Evolutionary conservation across 2,797 vertebrate species (phyloP).

Genomic region (Malurus leucopterus): DNA sequence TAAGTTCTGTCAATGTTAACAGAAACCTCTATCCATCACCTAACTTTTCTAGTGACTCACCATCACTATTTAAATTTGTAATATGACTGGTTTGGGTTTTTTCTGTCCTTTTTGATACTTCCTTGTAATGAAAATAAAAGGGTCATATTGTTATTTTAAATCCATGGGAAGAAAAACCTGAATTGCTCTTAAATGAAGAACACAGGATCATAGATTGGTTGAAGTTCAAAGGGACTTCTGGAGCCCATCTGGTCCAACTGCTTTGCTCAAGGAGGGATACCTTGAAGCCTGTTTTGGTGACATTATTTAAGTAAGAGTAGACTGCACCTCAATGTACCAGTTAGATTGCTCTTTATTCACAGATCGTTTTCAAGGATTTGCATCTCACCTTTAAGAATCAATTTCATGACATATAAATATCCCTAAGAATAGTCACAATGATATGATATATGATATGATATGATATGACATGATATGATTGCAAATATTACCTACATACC

Average conservation of each 20-base stretch:
- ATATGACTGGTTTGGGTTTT: background rate
- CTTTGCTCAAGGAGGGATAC: background rate
- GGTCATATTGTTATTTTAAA: background rate
- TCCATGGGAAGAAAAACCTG: rapidly evolving
- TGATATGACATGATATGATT: background rate
- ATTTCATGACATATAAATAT: background rate
- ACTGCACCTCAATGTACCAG: background rate
- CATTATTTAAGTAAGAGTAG: background rate
- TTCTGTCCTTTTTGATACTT: background rate
- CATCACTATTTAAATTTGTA: background rate
- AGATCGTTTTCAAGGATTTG: background rate
- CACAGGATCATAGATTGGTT: background rate
- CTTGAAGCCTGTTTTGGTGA: background rate
- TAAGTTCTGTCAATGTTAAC: too few species aligned
- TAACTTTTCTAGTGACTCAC: background rate
- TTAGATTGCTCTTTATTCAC: background rate
- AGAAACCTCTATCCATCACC: background rate
- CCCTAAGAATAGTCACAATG: background rate
- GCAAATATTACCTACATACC: background rate
- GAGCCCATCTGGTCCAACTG: background rate
- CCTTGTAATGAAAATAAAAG: background rate
- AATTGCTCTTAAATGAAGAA: background rate
- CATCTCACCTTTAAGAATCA: background rate
- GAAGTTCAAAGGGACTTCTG: background rate
- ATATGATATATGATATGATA: background rate